phyloP scores from a whole-genome alignment of 2,797 vertebrate species.

The Leptodactylus fallax region DNA sequence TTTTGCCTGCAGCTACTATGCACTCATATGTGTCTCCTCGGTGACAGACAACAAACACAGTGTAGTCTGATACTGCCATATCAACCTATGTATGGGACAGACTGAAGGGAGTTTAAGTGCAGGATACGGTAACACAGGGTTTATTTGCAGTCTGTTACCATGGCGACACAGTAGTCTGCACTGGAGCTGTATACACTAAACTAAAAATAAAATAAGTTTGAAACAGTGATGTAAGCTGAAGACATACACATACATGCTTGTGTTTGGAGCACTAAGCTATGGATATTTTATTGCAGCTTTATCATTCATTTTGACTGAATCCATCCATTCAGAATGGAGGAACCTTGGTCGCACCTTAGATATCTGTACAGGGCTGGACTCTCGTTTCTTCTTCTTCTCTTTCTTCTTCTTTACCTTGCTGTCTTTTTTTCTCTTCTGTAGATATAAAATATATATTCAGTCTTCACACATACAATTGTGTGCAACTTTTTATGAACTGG shows the following conservation, averaged over 20 bases:
- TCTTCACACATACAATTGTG: background rate
- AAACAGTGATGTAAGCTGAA: too few species aligned
- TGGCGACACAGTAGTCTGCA: background rate
- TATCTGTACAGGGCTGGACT: conserved; percentile 85
- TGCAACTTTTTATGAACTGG: too few species aligned
- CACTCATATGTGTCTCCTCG: background rate
- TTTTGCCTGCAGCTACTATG: background rate
- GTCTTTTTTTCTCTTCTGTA: conserved; percentile 78
- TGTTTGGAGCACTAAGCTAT: too few species aligned
- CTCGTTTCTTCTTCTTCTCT: conserved; percentile 80
- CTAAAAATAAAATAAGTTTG: too few species aligned
- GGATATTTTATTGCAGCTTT: too few species aligned
- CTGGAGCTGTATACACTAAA: background rate
- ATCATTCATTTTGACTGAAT: too few species aligned
- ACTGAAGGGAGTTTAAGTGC: background rate
- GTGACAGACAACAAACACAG: background rate
- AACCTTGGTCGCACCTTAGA: conserved; percentile 81
- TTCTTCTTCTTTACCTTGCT: conserved; percentile 87
- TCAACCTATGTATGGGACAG: background rate
- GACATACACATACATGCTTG: too few species aligned
- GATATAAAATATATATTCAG: conserved; percentile 12
- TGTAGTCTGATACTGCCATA: background rate
- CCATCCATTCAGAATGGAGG: background rate
- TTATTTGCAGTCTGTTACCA: background rate
- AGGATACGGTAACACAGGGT: background rate